Conservation (phyloP, 2,113 vertebrate species). For the Himantopus leucocephalus region DNA sequence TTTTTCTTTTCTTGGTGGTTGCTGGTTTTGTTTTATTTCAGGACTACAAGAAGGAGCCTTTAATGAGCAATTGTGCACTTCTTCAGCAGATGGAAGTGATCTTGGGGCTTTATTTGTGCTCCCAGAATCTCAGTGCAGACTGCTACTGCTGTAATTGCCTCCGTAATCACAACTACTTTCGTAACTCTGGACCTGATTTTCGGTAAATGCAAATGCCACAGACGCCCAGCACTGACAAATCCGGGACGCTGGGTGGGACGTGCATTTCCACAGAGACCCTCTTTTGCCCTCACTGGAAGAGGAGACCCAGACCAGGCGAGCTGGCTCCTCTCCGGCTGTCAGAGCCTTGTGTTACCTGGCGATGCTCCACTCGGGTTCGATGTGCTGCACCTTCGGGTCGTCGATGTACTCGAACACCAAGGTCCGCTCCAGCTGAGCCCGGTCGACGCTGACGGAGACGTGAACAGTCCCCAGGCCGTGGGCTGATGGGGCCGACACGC, state of each 20-base stretch:
- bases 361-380: constrained; percentile 98
- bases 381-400: constrained; percentile 90
- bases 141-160: neutral
- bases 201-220: neutral
- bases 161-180: neutral
- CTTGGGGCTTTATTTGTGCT: neutral
- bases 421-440: constrained; percentile 83
- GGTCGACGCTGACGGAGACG: constrained; percentile 89
- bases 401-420: constrained; percentile 94
- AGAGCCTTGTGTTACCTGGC: constrained; percentile 79
- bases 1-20: neutral
- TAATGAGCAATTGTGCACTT: neutral
- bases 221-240: neutral
- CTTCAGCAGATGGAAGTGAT: neutral
- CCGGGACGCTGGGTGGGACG: neutral
- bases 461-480: constrained; percentile 86
- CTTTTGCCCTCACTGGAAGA: neutral
- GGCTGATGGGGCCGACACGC: constrained; percentile 87
- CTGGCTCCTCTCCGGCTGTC: neutral
- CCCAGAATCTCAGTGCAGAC: neutral
- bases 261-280: neutral
- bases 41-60: neutral
- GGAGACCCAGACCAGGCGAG: neutral
- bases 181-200: neutral
- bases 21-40: neutral